phyloP scores from a whole-genome alignment of 2,888 invertebrate species.

The Scrobipalpa atriplicella region DNA sequence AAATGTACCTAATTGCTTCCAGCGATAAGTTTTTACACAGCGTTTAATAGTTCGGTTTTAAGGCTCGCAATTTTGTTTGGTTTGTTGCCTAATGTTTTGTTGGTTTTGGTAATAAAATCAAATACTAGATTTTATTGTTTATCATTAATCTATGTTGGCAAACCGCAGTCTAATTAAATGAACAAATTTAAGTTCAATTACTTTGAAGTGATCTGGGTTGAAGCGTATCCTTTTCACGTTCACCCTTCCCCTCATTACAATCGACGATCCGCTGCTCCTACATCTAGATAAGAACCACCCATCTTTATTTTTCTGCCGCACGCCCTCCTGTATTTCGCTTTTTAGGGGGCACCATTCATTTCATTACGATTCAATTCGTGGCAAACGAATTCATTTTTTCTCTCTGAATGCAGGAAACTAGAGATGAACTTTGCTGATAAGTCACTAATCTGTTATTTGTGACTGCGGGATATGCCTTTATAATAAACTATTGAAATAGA shows the following conservation, averaged over 20 bases:
- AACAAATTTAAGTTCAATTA: slow-evolving; percentile 82
- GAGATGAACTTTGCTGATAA: slow-evolving; percentile 71
- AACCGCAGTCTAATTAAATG: slow-evolving; percentile 66
- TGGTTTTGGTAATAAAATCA: too few relatives aligned
- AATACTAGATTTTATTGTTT: slow-evolving; percentile 37
- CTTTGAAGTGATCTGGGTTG: slow-evolving; percentile 75
- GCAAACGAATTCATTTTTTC: slow-evolving; percentile 76
- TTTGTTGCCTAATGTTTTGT: too few relatives aligned
- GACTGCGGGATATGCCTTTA: slow-evolving; percentile 56
- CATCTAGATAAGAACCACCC: slow-evolving; percentile 78
- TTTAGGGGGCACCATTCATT: slow-evolving; percentile 70
- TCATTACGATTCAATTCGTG: slow-evolving; percentile 76
- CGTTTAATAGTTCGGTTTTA: not conserved
- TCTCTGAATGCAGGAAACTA: slow-evolving; percentile 60
- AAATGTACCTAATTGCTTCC: not conserved
- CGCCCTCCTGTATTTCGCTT: slow-evolving; percentile 62
- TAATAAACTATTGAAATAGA: slow-evolving; percentile 43
- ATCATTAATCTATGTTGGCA: slow-evolving; percentile 49
- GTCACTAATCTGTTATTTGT: slow-evolving; percentile 64
- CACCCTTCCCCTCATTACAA: slow-evolving; percentile 78
- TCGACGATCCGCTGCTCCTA: slow-evolving; percentile 74
- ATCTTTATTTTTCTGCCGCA: slow-evolving; percentile 69
- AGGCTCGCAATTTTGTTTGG: not conserved
- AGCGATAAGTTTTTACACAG: not conserved
- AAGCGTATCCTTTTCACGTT: slow-evolving; percentile 75